A percentile compares a stretch with the other conserved stretches of the same genome.
Evolutionary conservation across 2,888 invertebrate genomes (phyloP).

Genomic region (Plemyria rubiginata): DNA sequence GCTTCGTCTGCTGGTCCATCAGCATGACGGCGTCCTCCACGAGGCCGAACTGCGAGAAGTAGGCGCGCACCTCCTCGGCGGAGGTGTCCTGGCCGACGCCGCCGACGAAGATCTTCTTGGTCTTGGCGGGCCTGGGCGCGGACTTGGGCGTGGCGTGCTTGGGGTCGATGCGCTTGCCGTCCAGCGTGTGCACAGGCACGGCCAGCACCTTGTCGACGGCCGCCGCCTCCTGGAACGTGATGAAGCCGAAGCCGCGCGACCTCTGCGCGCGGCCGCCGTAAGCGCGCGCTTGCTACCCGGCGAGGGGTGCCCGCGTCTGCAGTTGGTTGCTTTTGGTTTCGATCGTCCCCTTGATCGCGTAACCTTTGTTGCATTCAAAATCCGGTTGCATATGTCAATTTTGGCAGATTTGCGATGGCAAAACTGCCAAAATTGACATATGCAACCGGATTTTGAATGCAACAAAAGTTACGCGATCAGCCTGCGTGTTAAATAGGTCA

Average conservation of each 20-base stretch:
- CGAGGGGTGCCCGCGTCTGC: too few species aligned
- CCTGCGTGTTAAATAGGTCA: too few species aligned
- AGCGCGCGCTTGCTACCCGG: too few species aligned
- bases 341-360: too few species aligned
- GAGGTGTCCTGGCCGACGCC: slow-evolving; percentile 97
- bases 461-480: too few species aligned
- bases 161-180: slow-evolving; percentile 97
- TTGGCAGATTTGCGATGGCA: too few species aligned
- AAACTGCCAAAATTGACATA: too few species aligned
- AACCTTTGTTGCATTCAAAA: too few species aligned
- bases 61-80: slow-evolving; percentile 95
- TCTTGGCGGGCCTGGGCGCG: slow-evolving; percentile 93
- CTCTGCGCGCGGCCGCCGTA: slow-evolving; percentile 88
- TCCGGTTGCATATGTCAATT: too few species aligned
- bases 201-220: slow-evolving; percentile 96
- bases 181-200: slow-evolving; percentile 95
- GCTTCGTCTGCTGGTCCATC: slow-evolving; percentile 97
- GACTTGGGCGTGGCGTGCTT: slow-evolving; percentile 97
- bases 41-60: slow-evolving; percentile 95
- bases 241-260: slow-evolving; percentile 97
- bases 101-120: slow-evolving; percentile 96
- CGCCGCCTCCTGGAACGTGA: slow-evolving; percentile 95
- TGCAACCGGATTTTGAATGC: too few species aligned
- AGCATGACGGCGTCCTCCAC: slow-evolving; percentile 97
- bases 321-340: not conserved